phyloP scores from a whole-genome alignment of 2,113 vertebrate species.

The Neolamprologus devosi region DNA sequence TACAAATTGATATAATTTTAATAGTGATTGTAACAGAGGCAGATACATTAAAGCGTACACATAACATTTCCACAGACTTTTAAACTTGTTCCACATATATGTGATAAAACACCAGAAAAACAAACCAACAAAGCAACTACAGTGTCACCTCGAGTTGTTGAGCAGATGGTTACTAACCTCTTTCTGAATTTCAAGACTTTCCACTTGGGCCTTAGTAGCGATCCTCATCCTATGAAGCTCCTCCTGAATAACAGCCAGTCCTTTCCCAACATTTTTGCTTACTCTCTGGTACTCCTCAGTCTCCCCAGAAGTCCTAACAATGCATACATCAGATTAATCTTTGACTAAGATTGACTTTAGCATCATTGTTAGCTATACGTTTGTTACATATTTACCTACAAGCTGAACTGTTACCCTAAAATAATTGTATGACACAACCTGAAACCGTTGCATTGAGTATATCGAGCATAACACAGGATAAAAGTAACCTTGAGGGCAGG shows the following conservation, averaged over 20 bases:
- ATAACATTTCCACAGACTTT: background rate
- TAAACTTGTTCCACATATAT: background rate
- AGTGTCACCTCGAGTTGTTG: background rate
- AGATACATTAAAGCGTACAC: background rate
- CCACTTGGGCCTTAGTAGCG: conserved; percentile 65
- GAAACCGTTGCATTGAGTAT: background rate
- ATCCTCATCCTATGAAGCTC: conserved; percentile 71
- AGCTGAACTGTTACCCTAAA: background rate
- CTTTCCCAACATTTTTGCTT: conserved; percentile 58
- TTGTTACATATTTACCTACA: background rate
- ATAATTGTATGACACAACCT: background rate
- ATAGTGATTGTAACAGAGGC: accelerated
- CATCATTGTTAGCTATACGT: background rate
- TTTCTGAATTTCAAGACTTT: conserved; percentile 61
- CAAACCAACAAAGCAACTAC: background rate
- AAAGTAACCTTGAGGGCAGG: background rate
- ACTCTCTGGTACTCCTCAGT: conserved; percentile 71
- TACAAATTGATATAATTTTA: background rate
- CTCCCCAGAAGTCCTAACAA: conserved; percentile 52
- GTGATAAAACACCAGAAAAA: background rate
- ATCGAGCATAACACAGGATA: background rate
- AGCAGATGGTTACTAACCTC: conserved; percentile 41
- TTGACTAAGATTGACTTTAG: background rate
- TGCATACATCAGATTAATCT: background rate
- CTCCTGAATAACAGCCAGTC: conserved; percentile 64